Evolutionary conservation across 2,113 vertebrate species (phyloP), one percentile per base, ranked within the genome.

Genomic region (Chaenogobius annularis): DNA sequence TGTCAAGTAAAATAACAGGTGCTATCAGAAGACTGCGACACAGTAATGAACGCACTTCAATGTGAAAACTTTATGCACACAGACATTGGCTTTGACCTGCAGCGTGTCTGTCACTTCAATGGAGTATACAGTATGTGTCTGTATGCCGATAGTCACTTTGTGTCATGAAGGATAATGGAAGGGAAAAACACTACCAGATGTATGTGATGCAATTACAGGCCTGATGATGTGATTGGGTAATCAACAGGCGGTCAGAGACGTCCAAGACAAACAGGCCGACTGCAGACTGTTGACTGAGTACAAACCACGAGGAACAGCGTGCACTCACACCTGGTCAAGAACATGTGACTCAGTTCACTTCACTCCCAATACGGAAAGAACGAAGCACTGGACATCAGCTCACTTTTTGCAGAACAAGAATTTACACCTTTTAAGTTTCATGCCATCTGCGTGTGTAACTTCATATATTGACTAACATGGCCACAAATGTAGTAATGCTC

Each of bases 201-300:
- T 80, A 88, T 85, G 80, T 87, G 85, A 89, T 91, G 85, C 80
- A 89, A 89, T 91, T 89, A 87, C 82, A 77, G 75, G 78, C 78
- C 78, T 82, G 78, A 89, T 90, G 86, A 90, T 88, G 76, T 87
- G 82, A 91, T 88, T 85, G 85, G 81, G 82, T 89, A 88, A 90
- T 89, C 83, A 85, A 80, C 82, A 86, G 77, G 66, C 79, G 43
- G 76, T 76, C 71, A 75, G 76, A 88, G 83, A 79, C 73, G 70
- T 88, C 87, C 85, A 87, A 90, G 80, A 86, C 85, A 91, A 88
- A 88, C 88, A 90, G 52, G 48, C 55, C 77, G 76, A 76, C 52
- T 35, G 71, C 69, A 76, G 78, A 81, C 80, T 87, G 82, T 83
- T 88, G 88, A 86, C 84, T n/a, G 15, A 83, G 77, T 44, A 70